Evolutionary conservation across 1,140 invertebrate species (phyloP).

Genomic region (Apis florea): DNA sequence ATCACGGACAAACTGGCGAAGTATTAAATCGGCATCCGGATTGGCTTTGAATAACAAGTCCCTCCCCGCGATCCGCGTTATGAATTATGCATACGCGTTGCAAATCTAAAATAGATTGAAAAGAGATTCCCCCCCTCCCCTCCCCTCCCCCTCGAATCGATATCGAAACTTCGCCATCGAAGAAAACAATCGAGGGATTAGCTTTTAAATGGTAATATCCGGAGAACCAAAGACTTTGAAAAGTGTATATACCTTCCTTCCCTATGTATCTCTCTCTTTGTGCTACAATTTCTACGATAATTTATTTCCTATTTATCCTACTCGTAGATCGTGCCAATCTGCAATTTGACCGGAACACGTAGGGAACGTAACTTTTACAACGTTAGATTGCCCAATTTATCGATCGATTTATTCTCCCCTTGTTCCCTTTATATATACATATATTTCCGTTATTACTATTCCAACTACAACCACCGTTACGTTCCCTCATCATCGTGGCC

Average conservation of each 20-base stretch:
- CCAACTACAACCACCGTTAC: neutral
- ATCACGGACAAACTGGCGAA: slow-evolving; percentile 32
- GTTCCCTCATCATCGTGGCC: neutral
- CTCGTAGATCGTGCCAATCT: too few species aligned
- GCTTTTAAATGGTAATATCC: neutral
- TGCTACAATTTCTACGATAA: neutral
- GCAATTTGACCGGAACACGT: too few species aligned
- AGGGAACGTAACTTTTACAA: neutral
- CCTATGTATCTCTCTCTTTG: too few species aligned
- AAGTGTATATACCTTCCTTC: too few species aligned
- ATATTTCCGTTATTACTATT: neutral
- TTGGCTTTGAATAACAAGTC: slow-evolving; percentile 50
- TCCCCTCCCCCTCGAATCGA: neutral
- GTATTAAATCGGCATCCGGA: slow-evolving; percentile 37
- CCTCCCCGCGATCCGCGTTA: neutral
- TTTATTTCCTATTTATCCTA: too few species aligned
- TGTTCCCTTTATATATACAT: neutral
- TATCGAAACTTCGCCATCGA: neutral
- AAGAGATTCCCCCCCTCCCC: slow-evolving; percentile 8
- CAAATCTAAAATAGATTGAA: slow-evolving; percentile 52
- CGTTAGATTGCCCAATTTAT: neutral
- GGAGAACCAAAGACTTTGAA: neutral
- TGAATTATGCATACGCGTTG: slow-evolving; percentile 46
- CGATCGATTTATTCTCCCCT: too few species aligned
- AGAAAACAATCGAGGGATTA: neutral